phyloP scores from a whole-genome alignment of 2,888 invertebrate genomes.

The Trypoxylon attenuatum region DNA sequence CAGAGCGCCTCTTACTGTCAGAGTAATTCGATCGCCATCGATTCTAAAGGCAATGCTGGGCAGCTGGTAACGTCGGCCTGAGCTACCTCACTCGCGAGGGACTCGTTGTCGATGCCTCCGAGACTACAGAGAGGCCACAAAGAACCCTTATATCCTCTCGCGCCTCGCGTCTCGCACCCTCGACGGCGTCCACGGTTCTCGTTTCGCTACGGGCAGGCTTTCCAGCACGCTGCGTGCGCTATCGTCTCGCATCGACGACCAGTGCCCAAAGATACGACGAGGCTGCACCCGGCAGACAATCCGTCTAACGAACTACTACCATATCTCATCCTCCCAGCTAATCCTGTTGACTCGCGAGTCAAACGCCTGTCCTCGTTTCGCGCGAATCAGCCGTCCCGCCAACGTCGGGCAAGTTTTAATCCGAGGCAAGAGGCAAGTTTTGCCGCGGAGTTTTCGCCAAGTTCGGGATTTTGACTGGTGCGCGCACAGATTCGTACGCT shows the following conservation, averaged over 20 bases:
- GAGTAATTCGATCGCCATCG: background rate
- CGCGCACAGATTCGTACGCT: slow-evolving; percentile 48
- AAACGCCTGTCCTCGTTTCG: background rate
- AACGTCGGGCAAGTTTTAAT: slow-evolving; percentile 16
- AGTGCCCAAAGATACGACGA: background rate
- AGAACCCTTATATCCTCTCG: slow-evolving; percentile 8
- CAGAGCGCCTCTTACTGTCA: too few species aligned
- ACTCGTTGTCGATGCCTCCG: background rate
- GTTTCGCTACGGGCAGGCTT: slow-evolving; percentile 14
- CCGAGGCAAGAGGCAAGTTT: background rate
- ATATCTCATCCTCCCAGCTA: background rate
- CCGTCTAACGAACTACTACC: background rate
- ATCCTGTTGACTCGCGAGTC: background rate
- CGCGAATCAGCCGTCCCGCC: background rate
- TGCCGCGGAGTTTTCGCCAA: slow-evolving; percentile 22
- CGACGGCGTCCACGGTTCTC: background rate
- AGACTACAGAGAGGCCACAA: background rate
- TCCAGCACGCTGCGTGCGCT: slow-evolving; percentile 18
- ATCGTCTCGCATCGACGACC: slow-evolving; percentile 14
- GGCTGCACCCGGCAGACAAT: background rate
- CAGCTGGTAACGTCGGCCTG: too few species aligned
- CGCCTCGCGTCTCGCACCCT: slow-evolving; percentile 1
- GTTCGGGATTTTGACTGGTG: slow-evolving; percentile 14
- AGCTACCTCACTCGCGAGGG: background rate
- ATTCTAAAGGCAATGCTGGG: background rate